Evolutionary conservation across 2,888 invertebrate genomes (phyloP).

Genomic region (Alcis repandata): DNA sequence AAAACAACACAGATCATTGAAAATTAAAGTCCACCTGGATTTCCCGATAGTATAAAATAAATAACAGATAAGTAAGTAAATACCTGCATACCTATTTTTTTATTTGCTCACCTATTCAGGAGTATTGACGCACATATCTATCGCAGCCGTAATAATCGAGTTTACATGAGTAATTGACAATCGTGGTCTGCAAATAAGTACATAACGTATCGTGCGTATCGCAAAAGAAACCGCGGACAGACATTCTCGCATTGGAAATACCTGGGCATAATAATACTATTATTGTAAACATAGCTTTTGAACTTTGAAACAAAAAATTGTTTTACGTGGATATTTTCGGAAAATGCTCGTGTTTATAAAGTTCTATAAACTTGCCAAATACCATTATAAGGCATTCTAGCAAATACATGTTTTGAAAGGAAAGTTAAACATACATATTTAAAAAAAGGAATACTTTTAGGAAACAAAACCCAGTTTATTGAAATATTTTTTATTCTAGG

Average conservation of each 20-base stretch:
- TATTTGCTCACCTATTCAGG: slow-evolving; percentile 14
- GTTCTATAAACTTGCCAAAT: too few species aligned
- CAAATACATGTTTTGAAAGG: too few species aligned
- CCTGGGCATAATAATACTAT: background rate
- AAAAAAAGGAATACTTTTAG: too few species aligned
- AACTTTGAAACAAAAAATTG: background rate
- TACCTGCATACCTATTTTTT: background rate
- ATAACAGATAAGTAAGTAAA: background rate
- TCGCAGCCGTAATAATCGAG: slow-evolving; percentile 38
- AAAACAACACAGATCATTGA: background rate
- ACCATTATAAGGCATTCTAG: too few species aligned
- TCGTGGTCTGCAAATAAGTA: slow-evolving; percentile 58
- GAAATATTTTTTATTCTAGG: too few species aligned
- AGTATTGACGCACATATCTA: slow-evolving; percentile 38
- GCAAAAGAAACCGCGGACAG: slow-evolving; percentile 47
- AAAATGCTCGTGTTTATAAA: too few species aligned
- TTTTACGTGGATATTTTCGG: too few species aligned
- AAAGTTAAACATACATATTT: too few species aligned
- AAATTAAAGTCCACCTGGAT: background rate
- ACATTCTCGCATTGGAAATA: slow-evolving; percentile 8
- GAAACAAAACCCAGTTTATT: too few species aligned
- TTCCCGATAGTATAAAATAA: background rate
- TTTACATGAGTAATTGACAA: slow-evolving; percentile 60
- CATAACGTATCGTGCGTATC: slow-evolving; percentile 47
- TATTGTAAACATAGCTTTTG: background rate